phyloP scores from a whole-genome alignment of 2,888 invertebrate species.

The Stenodera caucasica region DNA sequence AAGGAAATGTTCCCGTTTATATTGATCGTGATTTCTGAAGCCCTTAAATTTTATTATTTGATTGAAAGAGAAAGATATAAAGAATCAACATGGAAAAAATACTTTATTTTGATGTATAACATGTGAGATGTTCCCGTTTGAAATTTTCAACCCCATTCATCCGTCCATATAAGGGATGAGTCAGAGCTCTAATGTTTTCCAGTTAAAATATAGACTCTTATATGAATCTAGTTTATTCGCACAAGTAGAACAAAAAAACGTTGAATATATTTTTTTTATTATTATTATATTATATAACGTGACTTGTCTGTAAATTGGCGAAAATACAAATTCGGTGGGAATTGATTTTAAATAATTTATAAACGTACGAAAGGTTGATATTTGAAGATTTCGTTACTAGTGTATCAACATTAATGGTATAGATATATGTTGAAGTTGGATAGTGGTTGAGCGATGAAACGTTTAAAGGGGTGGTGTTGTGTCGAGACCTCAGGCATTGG shows the following conservation, averaged over 20 bases:
- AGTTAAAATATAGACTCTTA: not conserved
- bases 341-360: slow-evolving; percentile 11
- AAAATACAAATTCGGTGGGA: too few species aligned
- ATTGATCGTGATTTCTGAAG: not conserved
- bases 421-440: slow-evolving; percentile 8
- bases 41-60: not conserved
- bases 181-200: not conserved
- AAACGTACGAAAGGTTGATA: slow-evolving; percentile 13
- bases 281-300: too few species aligned
- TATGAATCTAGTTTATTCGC: not conserved
- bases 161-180: not conserved
- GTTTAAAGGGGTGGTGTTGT: slow-evolving; percentile 31
- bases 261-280: too few species aligned
- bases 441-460: slow-evolving; percentile 31
- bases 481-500: slow-evolving; percentile 31
- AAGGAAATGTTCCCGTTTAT: not conserved
- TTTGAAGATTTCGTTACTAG: slow-evolving; percentile 10
- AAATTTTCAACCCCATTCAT: not conserved
- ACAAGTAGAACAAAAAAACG: too few species aligned
- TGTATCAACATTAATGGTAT: not conserved
- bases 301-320: too few species aligned
- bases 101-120: not conserved
- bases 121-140: not conserved
- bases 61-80: not conserved
- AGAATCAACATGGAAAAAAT: not conserved